Base-by-base conservation (phyloP, 2,888 invertebrate genomes). In the Drosophila colorata region DNA sequence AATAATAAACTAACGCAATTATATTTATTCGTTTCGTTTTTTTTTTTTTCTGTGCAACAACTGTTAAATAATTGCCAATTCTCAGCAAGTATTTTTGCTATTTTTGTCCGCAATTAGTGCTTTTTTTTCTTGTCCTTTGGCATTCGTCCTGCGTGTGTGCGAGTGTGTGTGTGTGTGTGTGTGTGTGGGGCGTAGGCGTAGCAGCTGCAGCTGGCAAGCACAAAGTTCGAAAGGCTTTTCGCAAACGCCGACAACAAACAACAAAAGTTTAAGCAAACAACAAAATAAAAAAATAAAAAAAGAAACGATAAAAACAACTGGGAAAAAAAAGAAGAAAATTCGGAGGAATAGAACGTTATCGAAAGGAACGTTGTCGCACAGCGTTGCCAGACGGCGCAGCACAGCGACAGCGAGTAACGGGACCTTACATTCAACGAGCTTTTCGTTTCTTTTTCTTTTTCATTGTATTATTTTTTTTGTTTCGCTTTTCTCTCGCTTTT, bases 401-500 rank as follows among this genome's bases (percentile, higher is more conserved):
- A 38, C 51, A 56, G 16, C 25, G 48, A 33, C 41, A 67, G 31
- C 74, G 76, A 77, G 76, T 77, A 71, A 73, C 69, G 59, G 64
- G n/a, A 71, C 46, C n/a, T n/a, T 8, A 38, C 41, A 47, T 25
- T 8, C 20, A 33, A 40, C 64, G 49, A 65, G 57, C 56, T 58
- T 58, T 44, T 59, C 44, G 51, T 31, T 48, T 43, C 14, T 43
- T 37, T 33, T 40, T n/a, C 20, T 48, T 46, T 40, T 14, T 41
- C n/a, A 40, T 37, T 18, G 53, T 20, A 1, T 28, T 28, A 0
- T 25, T 7, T 25, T 38, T 16, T 43, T 35, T 31, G 31, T 0
- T 44, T 38, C 20, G 23, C n/a, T n/a, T 46, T 40, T 25, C 8
- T 4, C 43, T 47, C 11, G 38, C 14, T 7, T 44, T 28, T 38